phyloP scores from a whole-genome alignment of 2,113 vertebrate genomes.

The Ellobius talpinus region DNA sequence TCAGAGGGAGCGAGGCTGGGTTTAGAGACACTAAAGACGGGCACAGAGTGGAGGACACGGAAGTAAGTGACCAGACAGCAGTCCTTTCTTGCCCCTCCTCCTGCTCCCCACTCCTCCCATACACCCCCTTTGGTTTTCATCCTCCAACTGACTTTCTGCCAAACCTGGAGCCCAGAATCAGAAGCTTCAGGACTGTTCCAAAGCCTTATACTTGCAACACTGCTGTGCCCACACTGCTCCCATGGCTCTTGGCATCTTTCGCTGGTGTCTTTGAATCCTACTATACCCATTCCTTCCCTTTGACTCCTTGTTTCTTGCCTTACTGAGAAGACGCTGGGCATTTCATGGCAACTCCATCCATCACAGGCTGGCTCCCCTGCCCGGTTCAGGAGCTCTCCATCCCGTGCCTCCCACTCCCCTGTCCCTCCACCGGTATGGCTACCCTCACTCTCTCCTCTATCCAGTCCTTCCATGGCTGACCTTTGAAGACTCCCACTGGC shows the following conservation, averaged over 20 bases:
- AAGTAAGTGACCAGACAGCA: not conserved
- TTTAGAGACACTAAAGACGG: not conserved
- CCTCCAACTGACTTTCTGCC: not conserved
- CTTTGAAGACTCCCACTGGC: not conserved
- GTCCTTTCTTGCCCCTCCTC: not conserved
- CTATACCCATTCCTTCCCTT: not conserved
- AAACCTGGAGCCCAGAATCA: not conserved
- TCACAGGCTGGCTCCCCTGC: not conserved
- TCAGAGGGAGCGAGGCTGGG: not conserved
- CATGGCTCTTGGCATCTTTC: not conserved
- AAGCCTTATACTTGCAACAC: fast-evolving
- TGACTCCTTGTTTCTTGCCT: not conserved
- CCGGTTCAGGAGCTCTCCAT: not conserved
- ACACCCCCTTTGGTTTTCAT: not conserved
- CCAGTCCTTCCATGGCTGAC: not conserved
- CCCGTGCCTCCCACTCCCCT: not conserved
- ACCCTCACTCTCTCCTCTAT: not conserved
- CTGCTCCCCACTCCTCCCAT: not conserved
- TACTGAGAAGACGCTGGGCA: not conserved
- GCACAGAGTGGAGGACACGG: not conserved
- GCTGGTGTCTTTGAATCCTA: not conserved
- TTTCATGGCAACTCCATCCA: not conserved
- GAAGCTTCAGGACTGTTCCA: not conserved
- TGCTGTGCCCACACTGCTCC: not conserved
- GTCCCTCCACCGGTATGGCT: not conserved